Percentiles rank a stretch among this genome's conserved stretches.
Conservation (phyloP, 2,797 vertebrate species). For the Siniperca undulata region DNA sequence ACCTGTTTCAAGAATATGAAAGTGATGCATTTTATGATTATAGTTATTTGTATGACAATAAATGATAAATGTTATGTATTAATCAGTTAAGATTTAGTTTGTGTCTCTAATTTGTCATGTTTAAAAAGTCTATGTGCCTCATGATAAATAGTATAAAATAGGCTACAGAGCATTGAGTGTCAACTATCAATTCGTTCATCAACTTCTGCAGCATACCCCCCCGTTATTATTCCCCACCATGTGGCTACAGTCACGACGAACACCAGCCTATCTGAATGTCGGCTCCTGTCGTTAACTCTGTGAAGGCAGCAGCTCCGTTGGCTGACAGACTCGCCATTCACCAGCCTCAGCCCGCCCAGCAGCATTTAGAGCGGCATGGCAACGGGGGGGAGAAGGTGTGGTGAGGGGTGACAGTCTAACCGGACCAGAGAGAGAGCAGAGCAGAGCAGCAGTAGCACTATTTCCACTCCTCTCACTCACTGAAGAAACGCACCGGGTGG, state of each 20-base stretch:
- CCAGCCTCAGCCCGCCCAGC: conserved; percentile 56
- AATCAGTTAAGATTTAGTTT: neutral
- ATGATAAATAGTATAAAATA: too few species aligned
- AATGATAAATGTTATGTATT: too few species aligned
- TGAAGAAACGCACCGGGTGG: conserved; percentile 40
- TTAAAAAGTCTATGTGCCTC: neutral
- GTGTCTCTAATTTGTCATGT: neutral
- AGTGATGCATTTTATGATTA: neutral
- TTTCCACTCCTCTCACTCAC: conserved; percentile 36
- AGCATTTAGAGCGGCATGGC: conserved; percentile 63
- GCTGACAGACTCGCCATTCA: conserved; percentile 59
- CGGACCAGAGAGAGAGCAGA: conserved; percentile 56
- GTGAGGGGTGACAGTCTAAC: conserved; percentile 57
- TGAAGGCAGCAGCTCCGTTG: conserved; percentile 60
- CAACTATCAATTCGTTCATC: neutral
- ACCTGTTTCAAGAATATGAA: neutral
- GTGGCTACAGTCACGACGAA: conserved; percentile 59
- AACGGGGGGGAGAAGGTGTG: conserved; percentile 62
- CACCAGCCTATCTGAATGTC: conserved; percentile 63
- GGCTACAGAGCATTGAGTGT: too few species aligned
- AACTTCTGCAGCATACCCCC: conserved; percentile 15
- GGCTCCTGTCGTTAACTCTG: conserved; percentile 16
- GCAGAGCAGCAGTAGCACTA: conserved; percentile 19
- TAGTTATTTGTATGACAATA: too few species aligned
- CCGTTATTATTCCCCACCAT: conserved; percentile 49